These are phyloP conservation scores for Serrognathus titanus DNA, from an alignment of 2,888 invertebrate genomes.

Conservation along the genomic window DNA sequence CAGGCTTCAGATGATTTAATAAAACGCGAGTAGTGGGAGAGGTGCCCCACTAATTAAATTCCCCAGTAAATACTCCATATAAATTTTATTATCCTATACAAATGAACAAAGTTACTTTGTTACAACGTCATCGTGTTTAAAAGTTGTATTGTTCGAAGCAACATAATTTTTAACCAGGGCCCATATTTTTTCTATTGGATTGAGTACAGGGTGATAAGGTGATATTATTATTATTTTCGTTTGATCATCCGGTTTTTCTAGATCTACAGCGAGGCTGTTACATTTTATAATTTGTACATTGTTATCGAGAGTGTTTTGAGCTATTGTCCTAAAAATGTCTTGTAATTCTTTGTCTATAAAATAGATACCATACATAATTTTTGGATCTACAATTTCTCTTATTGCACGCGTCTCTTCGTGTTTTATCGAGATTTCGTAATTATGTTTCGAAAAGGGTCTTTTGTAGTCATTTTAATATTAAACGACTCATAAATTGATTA, in stretches of 20 bases:
- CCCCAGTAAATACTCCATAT: no score
- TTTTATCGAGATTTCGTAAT: not conserved
- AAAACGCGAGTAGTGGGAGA: no score
- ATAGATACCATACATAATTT: slow-evolving; percentile 16
- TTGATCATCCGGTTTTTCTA: slow-evolving; percentile 15
- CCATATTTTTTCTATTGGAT: no score
- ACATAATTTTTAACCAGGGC: no score
- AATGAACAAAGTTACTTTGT: no score
- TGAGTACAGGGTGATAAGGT: no score
- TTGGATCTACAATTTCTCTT: slow-evolving; percentile 13
- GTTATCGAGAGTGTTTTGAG: slow-evolving; percentile 10
- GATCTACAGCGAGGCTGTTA: slow-evolving; percentile 17
- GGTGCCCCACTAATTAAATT: no score
- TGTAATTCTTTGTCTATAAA: slow-evolving; percentile 14
- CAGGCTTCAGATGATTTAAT: no score
- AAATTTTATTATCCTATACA: no score
- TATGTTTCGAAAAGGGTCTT: not conserved
- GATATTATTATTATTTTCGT: slow-evolving; percentile 4
- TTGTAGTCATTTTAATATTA: not conserved
- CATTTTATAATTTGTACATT: slow-evolving; percentile 17
- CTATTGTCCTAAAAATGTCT: not conserved
- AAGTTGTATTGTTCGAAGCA: no score
- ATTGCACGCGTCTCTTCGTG: not conserved
- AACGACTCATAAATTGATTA: not conserved
- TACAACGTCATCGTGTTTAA: no score